Conservation (phyloP, 2,888 invertebrate genomes). For the Willowsia nigromaculata region DNA sequence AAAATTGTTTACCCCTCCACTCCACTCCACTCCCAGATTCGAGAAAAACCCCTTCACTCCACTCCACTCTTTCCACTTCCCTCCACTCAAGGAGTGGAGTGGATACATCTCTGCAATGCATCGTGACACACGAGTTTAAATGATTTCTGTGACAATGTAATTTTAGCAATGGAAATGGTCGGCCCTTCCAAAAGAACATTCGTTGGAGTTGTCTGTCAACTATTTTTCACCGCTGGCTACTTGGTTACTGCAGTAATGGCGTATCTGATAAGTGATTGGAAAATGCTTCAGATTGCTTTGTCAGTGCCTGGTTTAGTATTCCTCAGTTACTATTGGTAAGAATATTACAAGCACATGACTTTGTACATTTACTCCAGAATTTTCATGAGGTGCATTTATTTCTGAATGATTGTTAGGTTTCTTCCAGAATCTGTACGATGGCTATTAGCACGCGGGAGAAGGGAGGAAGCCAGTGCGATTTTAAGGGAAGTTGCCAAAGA, state of each 20-base stretch:
- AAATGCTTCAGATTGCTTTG: slow-evolving; percentile 86
- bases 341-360: background rate
- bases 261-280: slow-evolving; percentile 86
- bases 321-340: slow-evolving; percentile 86
- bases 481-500: slow-evolving; percentile 85
- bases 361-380: slow-evolving; percentile 8
- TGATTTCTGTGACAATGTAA: too few relatives aligned
- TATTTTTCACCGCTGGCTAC: slow-evolving; percentile 88
- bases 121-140: too few relatives aligned
- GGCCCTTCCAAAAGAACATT: slow-evolving; percentile 86
- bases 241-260: slow-evolving; percentile 86
- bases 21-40: too few relatives aligned
- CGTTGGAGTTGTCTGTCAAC: slow-evolving; percentile 87
- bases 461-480: slow-evolving; percentile 84
- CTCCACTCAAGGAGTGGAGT: too few relatives aligned
- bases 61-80: too few relatives aligned
- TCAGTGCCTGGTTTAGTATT: slow-evolving; percentile 86
- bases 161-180: slow-evolving; percentile 82
- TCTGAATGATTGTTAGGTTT: slow-evolving; percentile 81
- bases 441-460: slow-evolving; percentile 85
- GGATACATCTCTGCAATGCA: too few relatives aligned
- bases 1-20: too few relatives aligned
- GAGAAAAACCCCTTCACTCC: too few relatives aligned
- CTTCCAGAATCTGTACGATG: slow-evolving; percentile 89
- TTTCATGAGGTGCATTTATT: background rate